Base-by-base conservation (phyloP, 2,113 vertebrate species). In the Leptosomus discolor region DNA sequence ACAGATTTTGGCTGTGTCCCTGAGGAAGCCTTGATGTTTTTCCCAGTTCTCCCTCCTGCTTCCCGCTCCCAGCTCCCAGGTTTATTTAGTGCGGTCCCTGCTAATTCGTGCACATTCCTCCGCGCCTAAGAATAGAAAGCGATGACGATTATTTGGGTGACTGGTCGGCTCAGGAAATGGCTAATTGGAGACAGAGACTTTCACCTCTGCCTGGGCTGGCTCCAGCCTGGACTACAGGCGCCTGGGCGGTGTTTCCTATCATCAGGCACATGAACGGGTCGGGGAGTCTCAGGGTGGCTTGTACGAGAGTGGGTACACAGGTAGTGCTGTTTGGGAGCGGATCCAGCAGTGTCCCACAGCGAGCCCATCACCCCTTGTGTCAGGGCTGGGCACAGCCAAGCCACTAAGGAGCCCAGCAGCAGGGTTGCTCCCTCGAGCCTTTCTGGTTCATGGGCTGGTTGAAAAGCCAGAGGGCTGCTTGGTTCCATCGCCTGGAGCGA, bases 171-270 rank as follows among this genome's bases (percentile, higher is more conserved):
- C 96, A 92, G 95, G 88, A 92, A 96, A n/a, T 5, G 60, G 82
- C 75, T 95, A 94, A 95, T 77, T 86, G 94, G 91, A 95, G 94
- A 69, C 79, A 93, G 92, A 97, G 91, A 46, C 91, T 90, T 90
- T 69, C 83, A 96, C 82, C 94, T 94, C 91, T 92, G 48, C 78
- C 56, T 68, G 75, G 82, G 43, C 78, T 90, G 88, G 82, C 78
- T 94, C 78, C 91, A 90, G 85, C 70, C 78, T 51, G 82, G 57
- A 8, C 67, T 57, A 37, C 2, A 14, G 92, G 48, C 0, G 17
- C 58, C 15, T 1, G 75, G 60, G 63, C 6, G 3, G 41, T 56
- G 57, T 76, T 94, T 83, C 61, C 70, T 71, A 27, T 60, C 69
- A 21, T 48, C 51, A 88, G 74, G 34, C 26, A 16, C 1, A 3